Conservation (phyloP, 64 coral and sea anemone genomes). For the Hydrozoanthus tunicans region DNA sequence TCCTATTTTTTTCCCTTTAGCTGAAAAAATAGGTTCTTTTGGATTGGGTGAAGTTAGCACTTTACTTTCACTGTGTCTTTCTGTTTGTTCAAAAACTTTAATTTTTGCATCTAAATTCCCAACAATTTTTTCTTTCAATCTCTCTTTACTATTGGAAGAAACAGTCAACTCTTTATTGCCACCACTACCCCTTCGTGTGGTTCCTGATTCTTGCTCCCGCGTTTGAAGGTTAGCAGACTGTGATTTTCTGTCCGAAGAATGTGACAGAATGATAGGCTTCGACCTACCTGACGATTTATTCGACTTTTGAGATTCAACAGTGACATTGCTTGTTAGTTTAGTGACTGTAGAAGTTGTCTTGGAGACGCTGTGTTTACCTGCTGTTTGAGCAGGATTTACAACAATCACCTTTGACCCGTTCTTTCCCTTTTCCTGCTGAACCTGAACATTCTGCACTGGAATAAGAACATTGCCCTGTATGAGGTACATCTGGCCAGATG, state of each 20-base stretch:
- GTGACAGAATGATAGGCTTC: conserved; percentile 38
- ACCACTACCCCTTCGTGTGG: neutral
- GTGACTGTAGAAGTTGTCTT: conserved; percentile 41
- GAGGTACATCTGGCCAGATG: conserved; percentile 91
- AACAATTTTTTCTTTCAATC: conserved; percentile 48
- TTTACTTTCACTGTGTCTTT: neutral
- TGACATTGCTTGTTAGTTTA: conserved; percentile 14
- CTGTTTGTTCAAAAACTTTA: conserved; percentile 27
- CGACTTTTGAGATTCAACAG: conserved; percentile 1
- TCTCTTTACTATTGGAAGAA: conserved; percentile 34
- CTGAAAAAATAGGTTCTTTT: conserved; percentile 23
- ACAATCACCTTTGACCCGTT: conserved; percentile 65
- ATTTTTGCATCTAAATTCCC: conserved; percentile 46
- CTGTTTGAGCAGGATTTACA: conserved; percentile 56
- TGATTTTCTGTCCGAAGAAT: conserved; percentile 36
- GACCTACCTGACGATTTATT: neutral
- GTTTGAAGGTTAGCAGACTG: conserved; percentile 11
- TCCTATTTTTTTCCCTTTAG: conserved; percentile 58
- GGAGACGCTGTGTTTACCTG: neutral
- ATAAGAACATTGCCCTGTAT: conserved; percentile 91
- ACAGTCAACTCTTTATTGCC: neutral
- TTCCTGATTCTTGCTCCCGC: neutral
- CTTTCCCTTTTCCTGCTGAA: conserved; percentile 74
- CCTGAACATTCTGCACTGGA: conserved; percentile 80
- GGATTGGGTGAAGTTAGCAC: neutral